These are phyloP conservation scores for Bibio marci DNA, from an alignment of 2,888 invertebrate species.

Conservation along the genomic window DNA sequence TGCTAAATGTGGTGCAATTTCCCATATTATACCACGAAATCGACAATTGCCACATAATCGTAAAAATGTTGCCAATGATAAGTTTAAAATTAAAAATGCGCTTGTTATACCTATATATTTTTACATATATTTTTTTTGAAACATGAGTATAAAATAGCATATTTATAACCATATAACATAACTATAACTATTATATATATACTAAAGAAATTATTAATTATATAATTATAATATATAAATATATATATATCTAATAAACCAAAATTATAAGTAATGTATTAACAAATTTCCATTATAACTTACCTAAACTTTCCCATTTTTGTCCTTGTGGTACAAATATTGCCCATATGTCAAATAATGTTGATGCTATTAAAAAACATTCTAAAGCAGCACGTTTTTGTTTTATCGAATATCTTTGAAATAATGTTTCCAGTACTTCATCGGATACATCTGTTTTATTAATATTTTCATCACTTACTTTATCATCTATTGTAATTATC, in stretches of 20 bases:
- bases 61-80: constrained; percentile 17
- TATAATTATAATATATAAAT: too few relatives aligned
- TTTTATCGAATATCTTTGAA: constrained; percentile 52
- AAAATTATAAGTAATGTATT: not conserved
- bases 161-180: too few relatives aligned
- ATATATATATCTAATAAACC: too few relatives aligned
- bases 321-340: constrained; percentile 36
- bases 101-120: constrained; percentile 19
- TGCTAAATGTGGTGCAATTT: constrained; percentile 38
- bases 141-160: too few relatives aligned
- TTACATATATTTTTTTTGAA: not conserved
- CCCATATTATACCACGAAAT: constrained; percentile 25
- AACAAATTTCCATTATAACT: constrained; percentile 12
- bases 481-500: too few relatives aligned
- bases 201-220: too few relatives aligned
- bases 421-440: constrained; percentile 46
- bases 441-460: constrained; percentile 23
- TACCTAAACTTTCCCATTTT: constrained; percentile 23
- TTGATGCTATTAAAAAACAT: constrained; percentile 47
- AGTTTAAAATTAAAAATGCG: constrained; percentile 25
- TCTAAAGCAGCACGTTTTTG: constrained; percentile 53
- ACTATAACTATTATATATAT: too few relatives aligned
- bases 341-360: constrained; percentile 47
- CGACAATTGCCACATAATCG: constrained; percentile 19
- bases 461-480: too few relatives aligned